Evolutionary conservation across 2,888 invertebrate genomes (phyloP).

Genomic region (Sinopyrophorus schimmeli): DNA sequence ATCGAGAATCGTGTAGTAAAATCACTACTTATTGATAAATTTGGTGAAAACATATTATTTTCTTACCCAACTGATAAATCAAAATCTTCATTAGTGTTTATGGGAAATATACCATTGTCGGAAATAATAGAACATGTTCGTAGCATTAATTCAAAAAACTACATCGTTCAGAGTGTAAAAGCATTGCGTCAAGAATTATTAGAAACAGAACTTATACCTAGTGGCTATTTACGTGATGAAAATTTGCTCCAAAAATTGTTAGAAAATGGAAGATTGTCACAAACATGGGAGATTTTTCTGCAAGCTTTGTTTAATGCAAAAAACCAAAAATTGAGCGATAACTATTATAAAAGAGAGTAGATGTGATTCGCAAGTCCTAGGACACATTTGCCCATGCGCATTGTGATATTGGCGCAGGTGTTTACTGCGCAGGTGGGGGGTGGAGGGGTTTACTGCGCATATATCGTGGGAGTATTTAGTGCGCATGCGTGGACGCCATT

Average conservation of each 20-base stretch:
- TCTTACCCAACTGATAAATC: constrained; percentile 38
- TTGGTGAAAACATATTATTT: constrained; percentile 39
- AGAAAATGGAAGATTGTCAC: constrained; percentile 23
- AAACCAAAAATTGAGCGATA: constrained; percentile 31
- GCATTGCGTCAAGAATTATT: constrained; percentile 33
- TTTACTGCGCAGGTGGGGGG: no score
- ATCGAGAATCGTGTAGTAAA: constrained; percentile 23
- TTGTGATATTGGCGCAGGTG: no score
- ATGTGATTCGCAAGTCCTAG: no score
- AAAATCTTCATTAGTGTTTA: constrained; percentile 39
- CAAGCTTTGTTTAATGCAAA: constrained; percentile 30
- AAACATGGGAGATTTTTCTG: constrained; percentile 35
- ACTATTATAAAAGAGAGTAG: constrained; percentile 32
- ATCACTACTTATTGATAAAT: constrained; percentile 41
- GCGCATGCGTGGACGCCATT: no score
- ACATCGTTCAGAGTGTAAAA: constrained; percentile 25
- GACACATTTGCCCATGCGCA: no score
- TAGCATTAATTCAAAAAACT: constrained; percentile 28
- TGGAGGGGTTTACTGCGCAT: no score
- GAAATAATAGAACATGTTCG: constrained; percentile 31
- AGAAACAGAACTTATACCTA: constrained; percentile 29
- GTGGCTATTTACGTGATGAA: constrained; percentile 34
- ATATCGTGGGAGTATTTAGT: no score
- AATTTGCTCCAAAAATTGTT: constrained; percentile 31
- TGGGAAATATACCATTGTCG: constrained; percentile 34